Evolutionary conservation across 2,797 vertebrate species (phyloP).

Genomic region (Halcyon chelicuti): DNA sequence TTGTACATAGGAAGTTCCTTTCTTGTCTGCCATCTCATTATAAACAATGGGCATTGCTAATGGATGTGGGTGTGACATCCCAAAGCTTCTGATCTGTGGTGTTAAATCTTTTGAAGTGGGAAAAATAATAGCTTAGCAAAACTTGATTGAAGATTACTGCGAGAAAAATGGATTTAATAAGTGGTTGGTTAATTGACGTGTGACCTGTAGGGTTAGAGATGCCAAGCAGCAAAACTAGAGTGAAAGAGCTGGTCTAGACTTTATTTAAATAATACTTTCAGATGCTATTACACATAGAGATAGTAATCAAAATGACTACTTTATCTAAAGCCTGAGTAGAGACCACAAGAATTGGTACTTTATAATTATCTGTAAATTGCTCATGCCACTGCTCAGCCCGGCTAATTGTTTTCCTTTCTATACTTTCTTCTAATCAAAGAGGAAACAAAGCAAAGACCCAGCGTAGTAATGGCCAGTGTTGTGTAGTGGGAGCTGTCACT

Average conservation of each 20-base stretch:
- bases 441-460: neutral
- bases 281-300: neutral
- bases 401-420: neutral
- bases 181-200: neutral
- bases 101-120: conserved; percentile 44
- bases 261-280: conserved; percentile 25
- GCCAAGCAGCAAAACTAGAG: neutral
- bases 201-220: neutral
- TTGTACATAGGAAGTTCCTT: neutral
- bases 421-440: neutral
- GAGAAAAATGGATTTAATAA: conserved; percentile 34
- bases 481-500: neutral
- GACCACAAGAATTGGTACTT: neutral
- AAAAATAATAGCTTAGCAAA: conserved; percentile 39
- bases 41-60: conserved; percentile 5
- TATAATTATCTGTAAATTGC: conserved; percentile 3
- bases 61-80: conserved; percentile 17
- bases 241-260: neutral
- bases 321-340: neutral
- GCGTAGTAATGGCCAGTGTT: neutral
- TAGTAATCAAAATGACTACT: neutral
- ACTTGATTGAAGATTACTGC: neutral
- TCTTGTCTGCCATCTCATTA: neutral
- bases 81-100: conserved; percentile 25
- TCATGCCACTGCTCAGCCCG: neutral